Evolutionary conservation across 2,888 invertebrate species (phyloP).

Genomic region (Cosmia pyralina): DNA sequence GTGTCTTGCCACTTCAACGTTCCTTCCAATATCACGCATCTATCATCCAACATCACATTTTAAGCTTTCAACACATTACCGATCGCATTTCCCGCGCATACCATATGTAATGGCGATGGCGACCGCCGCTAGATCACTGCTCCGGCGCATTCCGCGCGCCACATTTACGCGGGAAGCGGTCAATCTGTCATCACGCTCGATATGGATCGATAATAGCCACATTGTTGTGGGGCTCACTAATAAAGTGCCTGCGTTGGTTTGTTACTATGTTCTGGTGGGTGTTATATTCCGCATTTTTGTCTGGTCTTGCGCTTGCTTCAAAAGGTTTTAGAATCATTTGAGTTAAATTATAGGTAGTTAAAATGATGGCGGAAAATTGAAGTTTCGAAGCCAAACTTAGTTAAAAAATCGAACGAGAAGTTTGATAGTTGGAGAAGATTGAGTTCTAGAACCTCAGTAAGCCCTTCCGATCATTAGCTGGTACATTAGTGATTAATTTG

Average conservation of each 20-base stretch:
- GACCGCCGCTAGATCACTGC: slow-evolving; percentile 74
- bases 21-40: slow-evolving; percentile 54
- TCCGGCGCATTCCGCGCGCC: slow-evolving; percentile 60
- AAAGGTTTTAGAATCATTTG: background rate
- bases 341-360: background rate
- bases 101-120: slow-evolving; percentile 73
- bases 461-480: background rate
- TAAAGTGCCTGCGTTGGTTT: slow-evolving; percentile 43
- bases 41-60: slow-evolving; percentile 70
- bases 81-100: slow-evolving; percentile 76
- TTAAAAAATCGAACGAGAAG: background rate
- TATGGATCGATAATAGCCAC: slow-evolving; percentile 73
- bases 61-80: slow-evolving; percentile 76
- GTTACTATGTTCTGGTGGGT: slow-evolving; percentile 46
- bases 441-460: background rate
- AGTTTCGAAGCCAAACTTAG: no score
- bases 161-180: slow-evolving; percentile 71
- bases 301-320: background rate
- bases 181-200: slow-evolving; percentile 74
- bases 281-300: slow-evolving; percentile 42
- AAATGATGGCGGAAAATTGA: background rate
- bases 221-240: slow-evolving; percentile 66
- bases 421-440: background rate
- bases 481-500: background rate
- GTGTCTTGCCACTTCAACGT: slow-evolving; percentile 32